Evolutionary conservation across 1,140 invertebrate genomes (phyloP).

Genomic region (roundworm (Caenorhabditis elegans)): WBcel235 BX284606.5:14166501-14167000

Average conservation of each 20-base stretch:
- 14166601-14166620: neutral
- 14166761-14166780: slow-evolving; percentile 75
- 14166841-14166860: slow-evolving; percentile 37
- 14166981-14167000: neutral
- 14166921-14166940: slow-evolving; percentile 27
- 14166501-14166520: slow-evolving; percentile 80
- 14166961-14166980: neutral
- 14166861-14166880: slow-evolving; percentile 37
- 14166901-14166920: neutral
- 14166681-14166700: slow-evolving; percentile 37
- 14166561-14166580: neutral
- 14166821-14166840: slow-evolving; percentile 67
- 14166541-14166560: slow-evolving; percentile 66
- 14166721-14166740: slow-evolving; percentile 87
- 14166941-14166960: slow-evolving; percentile 5
- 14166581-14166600: neutral
- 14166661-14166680: neutral
- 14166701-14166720: slow-evolving; percentile 74
- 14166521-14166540: slow-evolving; percentile 89
- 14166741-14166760: slow-evolving; percentile 95
- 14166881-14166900: slow-evolving; percentile 1
- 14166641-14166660: neutral
- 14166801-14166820: slow-evolving; percentile 78
- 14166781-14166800: slow-evolving; percentile 98
- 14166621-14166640: neutral